Conservation (phyloP, 2,113 vertebrate genomes). For the Camelus dromedarius region DNA sequence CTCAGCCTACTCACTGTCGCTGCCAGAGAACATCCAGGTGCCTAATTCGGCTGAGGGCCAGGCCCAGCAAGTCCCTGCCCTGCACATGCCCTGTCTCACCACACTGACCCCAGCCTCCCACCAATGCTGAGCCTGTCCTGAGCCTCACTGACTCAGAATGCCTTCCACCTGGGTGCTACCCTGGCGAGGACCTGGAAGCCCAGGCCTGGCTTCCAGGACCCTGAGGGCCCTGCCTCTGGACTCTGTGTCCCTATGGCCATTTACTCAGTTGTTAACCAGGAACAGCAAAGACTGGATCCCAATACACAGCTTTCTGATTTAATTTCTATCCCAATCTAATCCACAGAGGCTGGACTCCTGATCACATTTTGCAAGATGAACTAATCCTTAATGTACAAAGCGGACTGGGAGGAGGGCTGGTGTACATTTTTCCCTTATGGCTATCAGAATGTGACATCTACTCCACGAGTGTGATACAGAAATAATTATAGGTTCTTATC, state of each 20-base stretch:
- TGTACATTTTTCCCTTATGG: not conserved
- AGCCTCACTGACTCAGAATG: not conserved
- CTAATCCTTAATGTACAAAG: not conserved
- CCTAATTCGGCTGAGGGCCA: not conserved
- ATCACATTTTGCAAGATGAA: not conserved
- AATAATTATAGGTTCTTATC: conserved; percentile 12
- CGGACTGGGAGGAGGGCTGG: not conserved
- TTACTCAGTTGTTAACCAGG: not conserved
- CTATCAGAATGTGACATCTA: not conserved
- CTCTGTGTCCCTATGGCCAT: not conserved
- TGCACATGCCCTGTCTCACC: not conserved
- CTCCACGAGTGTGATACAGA: not conserved
- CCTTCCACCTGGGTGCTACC: not conserved
- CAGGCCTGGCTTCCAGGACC: not conserved
- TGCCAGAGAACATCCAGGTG: not conserved
- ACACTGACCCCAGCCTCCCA: not conserved
- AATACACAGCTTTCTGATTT: not conserved
- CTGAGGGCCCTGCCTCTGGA: not conserved
- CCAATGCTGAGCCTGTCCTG: not conserved
- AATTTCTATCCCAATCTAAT: not conserved
- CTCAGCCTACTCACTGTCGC: not conserved
- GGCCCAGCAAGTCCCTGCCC: not conserved
- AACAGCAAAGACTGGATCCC: not conserved
- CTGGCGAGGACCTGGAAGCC: not conserved
- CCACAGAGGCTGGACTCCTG: not conserved